Conservation (phyloP, 2,797 vertebrate species). For the Sebastes trivittatus region DNA sequence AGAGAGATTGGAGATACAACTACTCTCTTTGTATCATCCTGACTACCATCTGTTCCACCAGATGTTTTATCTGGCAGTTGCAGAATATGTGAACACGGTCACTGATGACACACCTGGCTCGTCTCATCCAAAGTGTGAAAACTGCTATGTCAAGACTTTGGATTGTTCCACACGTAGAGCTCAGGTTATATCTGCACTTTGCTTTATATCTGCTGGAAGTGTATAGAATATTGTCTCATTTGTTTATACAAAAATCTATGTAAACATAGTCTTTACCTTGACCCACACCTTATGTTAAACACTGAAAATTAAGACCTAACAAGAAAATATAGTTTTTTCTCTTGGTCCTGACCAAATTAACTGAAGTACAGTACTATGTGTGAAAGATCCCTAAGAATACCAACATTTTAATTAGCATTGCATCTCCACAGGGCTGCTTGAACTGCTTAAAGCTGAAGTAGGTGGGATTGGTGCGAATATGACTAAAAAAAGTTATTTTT, state of each 20-base stretch:
- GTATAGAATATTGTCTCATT: background rate
- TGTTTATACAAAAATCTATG: background rate
- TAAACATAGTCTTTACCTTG: background rate
- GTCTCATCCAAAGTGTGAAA: background rate
- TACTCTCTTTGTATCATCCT: constrained; percentile 31
- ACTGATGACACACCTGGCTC: constrained; percentile 19
- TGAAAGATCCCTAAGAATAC: background rate
- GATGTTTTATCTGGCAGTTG: constrained; percentile 25
- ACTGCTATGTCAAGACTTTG: background rate
- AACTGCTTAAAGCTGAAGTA: no score
- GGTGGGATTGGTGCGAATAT: no score
- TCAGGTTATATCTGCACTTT: background rate
- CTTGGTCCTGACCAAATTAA: background rate
- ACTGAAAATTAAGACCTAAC: background rate
- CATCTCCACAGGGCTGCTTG: background rate
- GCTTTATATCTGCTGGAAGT: background rate
- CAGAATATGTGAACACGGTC: background rate
- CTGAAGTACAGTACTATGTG: background rate
- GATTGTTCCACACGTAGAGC: background rate
- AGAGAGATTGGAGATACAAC: background rate
- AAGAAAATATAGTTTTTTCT: background rate
- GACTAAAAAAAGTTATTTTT: no score
- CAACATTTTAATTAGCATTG: background rate
- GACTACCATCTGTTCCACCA: constrained; percentile 30
- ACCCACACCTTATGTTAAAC: background rate